Percentiles rank a stretch among this genome's conserved stretches.
phyloP scores from a whole-genome alignment of 2,888 invertebrate species.

The Gymnosoma rotundatum region DNA sequence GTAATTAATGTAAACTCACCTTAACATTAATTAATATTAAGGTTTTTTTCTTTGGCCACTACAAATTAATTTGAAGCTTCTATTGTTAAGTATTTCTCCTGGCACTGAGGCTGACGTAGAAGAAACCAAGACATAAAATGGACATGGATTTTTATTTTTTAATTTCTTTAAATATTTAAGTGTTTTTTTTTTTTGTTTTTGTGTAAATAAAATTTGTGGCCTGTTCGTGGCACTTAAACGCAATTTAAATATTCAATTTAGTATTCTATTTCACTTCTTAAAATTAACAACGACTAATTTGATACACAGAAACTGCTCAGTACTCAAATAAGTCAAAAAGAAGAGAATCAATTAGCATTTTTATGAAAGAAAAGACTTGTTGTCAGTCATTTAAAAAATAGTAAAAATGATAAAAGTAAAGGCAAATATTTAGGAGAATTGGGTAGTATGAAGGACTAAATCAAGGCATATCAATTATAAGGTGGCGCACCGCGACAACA shows the following conservation, averaged over 20 bases:
- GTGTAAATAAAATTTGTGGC: conserved; percentile 37
- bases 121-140: background rate
- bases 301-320: background rate
- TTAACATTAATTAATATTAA: conserved; percentile 65
- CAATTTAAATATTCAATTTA: conserved; percentile 62
- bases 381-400: background rate
- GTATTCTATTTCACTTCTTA: conserved; percentile 59
- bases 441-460: no score
- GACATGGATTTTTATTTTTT: no score
- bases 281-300: background rate
- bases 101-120: background rate
- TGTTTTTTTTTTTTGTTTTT: conserved; percentile 4
- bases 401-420: no score
- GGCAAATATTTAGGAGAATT: no score
- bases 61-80: no score
- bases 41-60: conserved; percentile 25
- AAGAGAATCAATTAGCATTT: conserved; percentile 53
- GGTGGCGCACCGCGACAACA: no score
- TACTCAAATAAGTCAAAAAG: conserved; percentile 37
- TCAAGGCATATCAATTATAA: no score
- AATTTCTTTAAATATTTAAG: background rate
- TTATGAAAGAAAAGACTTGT: conserved; percentile 25
- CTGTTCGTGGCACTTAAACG: conserved; percentile 41
- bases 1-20: conserved; percentile 58
- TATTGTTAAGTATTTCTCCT: no score